Conservation (phyloP, 1,140 invertebrate species). For the Semibalanus balanoides region DNA sequence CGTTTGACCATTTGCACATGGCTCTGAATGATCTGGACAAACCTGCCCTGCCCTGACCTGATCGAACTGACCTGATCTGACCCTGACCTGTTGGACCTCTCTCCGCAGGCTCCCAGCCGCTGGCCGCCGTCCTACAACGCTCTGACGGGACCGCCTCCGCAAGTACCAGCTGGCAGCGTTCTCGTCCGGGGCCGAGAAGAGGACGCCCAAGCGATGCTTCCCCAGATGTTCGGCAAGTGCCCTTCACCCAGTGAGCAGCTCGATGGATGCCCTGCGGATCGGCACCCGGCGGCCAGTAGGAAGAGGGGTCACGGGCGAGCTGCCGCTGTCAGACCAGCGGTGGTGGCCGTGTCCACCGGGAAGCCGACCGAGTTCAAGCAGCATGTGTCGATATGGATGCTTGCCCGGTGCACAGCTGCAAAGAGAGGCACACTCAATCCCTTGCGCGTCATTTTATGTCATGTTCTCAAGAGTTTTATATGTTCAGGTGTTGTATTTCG, state of each 20-base stretch:
- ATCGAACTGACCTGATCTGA: background rate
- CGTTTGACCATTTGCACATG: too few relatives aligned
- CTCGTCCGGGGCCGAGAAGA: constrained; percentile 10
- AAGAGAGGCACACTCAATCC: background rate
- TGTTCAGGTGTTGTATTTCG: too few relatives aligned
- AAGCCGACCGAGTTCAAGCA: background rate
- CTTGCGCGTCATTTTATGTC: background rate
- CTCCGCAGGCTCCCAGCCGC: background rate
- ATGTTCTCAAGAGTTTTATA: background rate
- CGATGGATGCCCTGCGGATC: constrained; percentile 12
- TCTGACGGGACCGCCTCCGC: background rate
- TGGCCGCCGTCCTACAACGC: background rate
- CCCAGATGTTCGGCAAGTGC: constrained; percentile 13
- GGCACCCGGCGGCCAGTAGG: background rate
- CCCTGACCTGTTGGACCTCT: background rate
- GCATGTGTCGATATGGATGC: background rate
- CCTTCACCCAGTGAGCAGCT: constrained; percentile 11
- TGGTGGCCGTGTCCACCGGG: background rate
- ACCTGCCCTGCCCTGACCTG: background rate
- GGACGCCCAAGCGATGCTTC: constrained; percentile 9
- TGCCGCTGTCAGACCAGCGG: background rate
- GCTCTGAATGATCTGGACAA: too few relatives aligned
- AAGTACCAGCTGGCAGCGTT: constrained; percentile 16
- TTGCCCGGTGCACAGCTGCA: background rate
- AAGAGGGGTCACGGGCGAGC: background rate